Base-by-base conservation (phyloP, 2,888 invertebrate genomes). In the Amiota communis region DNA sequence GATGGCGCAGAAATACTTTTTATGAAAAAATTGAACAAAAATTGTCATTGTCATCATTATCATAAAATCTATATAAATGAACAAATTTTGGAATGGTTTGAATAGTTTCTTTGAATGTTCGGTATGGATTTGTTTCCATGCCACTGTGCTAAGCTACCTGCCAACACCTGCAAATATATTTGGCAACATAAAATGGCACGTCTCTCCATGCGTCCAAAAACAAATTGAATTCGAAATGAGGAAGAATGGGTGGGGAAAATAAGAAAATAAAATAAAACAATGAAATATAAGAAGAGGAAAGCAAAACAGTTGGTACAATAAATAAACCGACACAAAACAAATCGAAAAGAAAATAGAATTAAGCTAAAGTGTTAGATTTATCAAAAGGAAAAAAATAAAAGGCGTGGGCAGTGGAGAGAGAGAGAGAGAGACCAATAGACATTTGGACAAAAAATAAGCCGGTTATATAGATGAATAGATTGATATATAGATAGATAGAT, bases 91-190 rank as follows among this genome's bases (percentile, higher is more conserved):
- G 6, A 36, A 36, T 36, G 36, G 36, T 6, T 2, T 6, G n/a
- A 0, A 36, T 36, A 36, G 36, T 36, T 36, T 36, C 36, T 36
- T 36, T 6, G 36, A 36, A 36, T 36, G 8, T 6, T 2, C 6
- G 36, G 36, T 36, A 6, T 36, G 8, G 36, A 36, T 36, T 36
- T 36, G 36, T 36, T 36, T 36, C 36, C 36, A 15, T 8, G 53
- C 53, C 53, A 53, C 13, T 53, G 53, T 53, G 15, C 36, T 36
- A 1, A 46, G 15, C 46, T 63, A 46, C 46, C 12, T 46, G 63
- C 63, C 63, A 63, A 65, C 48, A 65, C 48, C 48, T 65, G 65
- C 15, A 65, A 48, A n/a, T 49, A 20, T 36, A 36, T 65, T 59
- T 65, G 65, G 64, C 64, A 36, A 47, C 15, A 48, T 17, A 17